phyloP scores from a whole-genome alignment of 2,113 vertebrate species.

The Boleophthalmus pectinirostris region DNA sequence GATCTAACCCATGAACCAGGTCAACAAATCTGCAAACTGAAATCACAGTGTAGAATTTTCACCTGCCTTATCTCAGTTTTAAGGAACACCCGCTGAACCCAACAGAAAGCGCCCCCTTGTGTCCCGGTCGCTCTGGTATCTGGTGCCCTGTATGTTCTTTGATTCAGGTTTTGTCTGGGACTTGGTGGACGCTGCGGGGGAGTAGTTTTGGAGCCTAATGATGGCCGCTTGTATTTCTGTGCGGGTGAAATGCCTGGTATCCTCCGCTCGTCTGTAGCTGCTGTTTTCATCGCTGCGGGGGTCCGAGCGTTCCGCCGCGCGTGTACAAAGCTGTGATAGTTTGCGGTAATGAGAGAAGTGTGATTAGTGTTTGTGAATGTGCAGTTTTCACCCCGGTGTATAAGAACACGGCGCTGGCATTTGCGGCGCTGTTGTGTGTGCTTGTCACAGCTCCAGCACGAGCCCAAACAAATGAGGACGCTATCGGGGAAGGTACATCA shows the following conservation, averaged over 20 bases:
- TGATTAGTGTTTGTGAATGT: slow-evolving; percentile 43
- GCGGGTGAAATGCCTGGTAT: slow-evolving; percentile 48
- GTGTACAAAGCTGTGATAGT: slow-evolving; percentile 14
- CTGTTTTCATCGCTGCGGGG: slow-evolving; percentile 46
- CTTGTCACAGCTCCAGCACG: slow-evolving; percentile 21
- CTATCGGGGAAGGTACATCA: neutral
- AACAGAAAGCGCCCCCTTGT: too few species aligned
- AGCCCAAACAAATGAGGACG: slow-evolving; percentile 34
- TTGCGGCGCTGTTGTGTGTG: neutral
- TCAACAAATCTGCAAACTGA: neutral
- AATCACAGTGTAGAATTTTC: neutral
- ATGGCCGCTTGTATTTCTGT: slow-evolving; percentile 39
- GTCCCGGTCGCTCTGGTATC: too few species aligned
- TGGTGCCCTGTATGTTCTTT: too few species aligned
- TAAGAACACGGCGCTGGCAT: slow-evolving; percentile 10
- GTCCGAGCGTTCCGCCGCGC: slow-evolving; percentile 28
- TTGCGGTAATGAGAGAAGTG: slow-evolving; percentile 35
- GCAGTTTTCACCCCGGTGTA: slow-evolving; percentile 18
- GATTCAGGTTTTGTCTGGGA: too few species aligned
- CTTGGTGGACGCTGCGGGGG: too few species aligned
- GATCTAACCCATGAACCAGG: neutral
- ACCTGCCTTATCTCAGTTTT: neutral
- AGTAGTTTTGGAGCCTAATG: slow-evolving; percentile 37
- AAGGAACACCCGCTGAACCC: neutral
- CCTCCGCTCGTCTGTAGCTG: slow-evolving; percentile 24